Percentiles rank a stretch among this genome's conserved stretches.
These are phyloP conservation scores for Aspidoscelis tigris DNA, from an alignment of 2,113 vertebrate species.

Conservation along the genomic window DNA sequence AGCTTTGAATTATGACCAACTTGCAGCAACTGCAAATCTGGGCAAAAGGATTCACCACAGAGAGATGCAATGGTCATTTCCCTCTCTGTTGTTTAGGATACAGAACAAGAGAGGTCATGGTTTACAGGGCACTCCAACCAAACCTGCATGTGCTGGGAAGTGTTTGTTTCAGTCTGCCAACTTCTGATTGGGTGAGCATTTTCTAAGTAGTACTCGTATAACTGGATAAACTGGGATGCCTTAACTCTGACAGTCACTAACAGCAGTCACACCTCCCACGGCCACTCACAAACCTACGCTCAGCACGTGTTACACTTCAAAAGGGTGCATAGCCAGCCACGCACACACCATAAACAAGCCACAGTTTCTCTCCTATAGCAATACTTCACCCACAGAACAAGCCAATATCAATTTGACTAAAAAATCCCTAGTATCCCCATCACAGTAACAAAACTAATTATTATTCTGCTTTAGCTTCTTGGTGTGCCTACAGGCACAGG, in stretches of 20 bases:
- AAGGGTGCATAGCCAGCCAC: not conserved
- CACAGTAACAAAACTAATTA: not conserved
- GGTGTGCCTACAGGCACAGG: too few relatives aligned
- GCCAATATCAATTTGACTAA: not conserved
- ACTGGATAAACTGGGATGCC: not conserved
- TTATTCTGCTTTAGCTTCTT: not conserved
- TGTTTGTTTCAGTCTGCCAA: constrained; percentile 6
- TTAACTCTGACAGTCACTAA: not conserved
- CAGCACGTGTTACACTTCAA: not conserved
- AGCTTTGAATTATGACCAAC: not conserved
- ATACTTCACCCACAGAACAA: not conserved
- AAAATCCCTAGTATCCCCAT: not conserved
- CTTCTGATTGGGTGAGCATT: not conserved
- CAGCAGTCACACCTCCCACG: not conserved
- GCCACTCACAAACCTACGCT: not conserved
- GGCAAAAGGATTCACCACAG: not conserved
- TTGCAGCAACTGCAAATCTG: not conserved
- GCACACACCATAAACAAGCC: not conserved
- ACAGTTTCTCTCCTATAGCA: not conserved
- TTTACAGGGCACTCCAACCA: not conserved
- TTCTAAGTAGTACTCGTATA: not conserved
- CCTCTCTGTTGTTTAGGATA: not conserved
- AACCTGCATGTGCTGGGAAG: not conserved
- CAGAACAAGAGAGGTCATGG: not conserved
- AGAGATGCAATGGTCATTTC: constrained; percentile 12